phyloP scores from a whole-genome alignment of 2,888 invertebrate species.

The Ormyrus thymus region DNA sequence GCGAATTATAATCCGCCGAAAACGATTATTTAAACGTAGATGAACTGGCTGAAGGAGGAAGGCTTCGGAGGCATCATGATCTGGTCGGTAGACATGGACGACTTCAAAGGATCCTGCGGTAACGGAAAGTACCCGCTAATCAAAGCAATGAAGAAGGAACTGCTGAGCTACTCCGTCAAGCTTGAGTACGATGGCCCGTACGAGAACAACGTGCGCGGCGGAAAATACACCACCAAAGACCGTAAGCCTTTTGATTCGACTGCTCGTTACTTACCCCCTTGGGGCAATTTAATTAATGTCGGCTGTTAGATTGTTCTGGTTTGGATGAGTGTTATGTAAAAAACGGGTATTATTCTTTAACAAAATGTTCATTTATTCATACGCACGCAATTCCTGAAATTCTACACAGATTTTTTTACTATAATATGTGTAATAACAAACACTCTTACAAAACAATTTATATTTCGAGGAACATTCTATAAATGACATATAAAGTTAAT shows the following conservation, averaged over 20 bases:
- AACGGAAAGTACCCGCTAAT: constrained; percentile 93
- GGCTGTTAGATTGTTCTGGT: background rate
- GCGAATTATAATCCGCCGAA: background rate
- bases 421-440: constrained; percentile 23
- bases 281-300: too few relatives aligned
- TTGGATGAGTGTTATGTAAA: background rate
- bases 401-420: constrained; percentile 17
- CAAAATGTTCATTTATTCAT: constrained; percentile 38
- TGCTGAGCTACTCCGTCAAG: constrained; percentile 87
- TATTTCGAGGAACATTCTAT: constrained; percentile 22
- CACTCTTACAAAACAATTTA: constrained; percentile 38
- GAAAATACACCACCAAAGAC: constrained; percentile 91
- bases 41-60: constrained; percentile 95
- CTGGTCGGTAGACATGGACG: constrained; percentile 98
- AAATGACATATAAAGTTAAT: background rate
- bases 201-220: constrained; percentile 82
- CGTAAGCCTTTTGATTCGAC: constrained; percentile 80
- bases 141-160: constrained; percentile 89
- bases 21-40: constrained; percentile 77
- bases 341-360: constrained; percentile 2
- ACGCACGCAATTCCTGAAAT: constrained; percentile 1
- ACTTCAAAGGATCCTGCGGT: constrained; percentile 93
- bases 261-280: too few relatives aligned
- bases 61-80: constrained; percentile 97
- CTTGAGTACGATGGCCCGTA: constrained; percentile 92